phyloP scores from a whole-genome alignment of 1,140 invertebrate genomes.

The Pseudomyrmex concolor region DNA sequence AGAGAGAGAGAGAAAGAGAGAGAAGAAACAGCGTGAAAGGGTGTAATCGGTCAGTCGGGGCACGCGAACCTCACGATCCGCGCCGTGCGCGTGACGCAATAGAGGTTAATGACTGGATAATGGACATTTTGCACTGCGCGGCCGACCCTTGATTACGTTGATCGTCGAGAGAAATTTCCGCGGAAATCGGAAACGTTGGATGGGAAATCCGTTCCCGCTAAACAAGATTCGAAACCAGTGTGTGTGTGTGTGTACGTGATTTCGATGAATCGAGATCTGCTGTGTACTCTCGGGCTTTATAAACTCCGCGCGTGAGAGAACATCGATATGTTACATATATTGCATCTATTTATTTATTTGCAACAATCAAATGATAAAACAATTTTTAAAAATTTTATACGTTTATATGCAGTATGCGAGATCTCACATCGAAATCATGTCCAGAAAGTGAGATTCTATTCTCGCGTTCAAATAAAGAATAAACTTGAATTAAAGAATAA shows the following conservation, averaged over 20 bases:
- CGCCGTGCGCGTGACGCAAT: constrained; percentile 49
- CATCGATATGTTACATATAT: not conserved
- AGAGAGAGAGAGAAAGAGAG: constrained; percentile 34
- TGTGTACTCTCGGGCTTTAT: too few relatives aligned
- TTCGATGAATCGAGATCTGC: not conserved
- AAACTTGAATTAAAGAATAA: not conserved
- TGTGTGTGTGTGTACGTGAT: too few relatives aligned
- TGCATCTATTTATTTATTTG: not conserved
- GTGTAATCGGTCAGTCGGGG: constrained; percentile 23
- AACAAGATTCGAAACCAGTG: not conserved
- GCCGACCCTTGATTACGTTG: constrained; percentile 15
- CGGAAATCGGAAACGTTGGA: constrained; percentile 33
- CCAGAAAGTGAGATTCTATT: not conserved
- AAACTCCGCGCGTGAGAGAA: too few relatives aligned
- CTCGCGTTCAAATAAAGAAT: not conserved
- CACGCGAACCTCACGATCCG: constrained; percentile 11
- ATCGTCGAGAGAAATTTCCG: constrained; percentile 20
- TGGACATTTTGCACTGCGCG: constrained; percentile 1
- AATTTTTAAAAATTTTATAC: not conserved
- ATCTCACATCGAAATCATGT: not conserved
- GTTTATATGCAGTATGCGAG: too few relatives aligned
- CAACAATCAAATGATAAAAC: not conserved
- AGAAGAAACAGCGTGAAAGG: constrained; percentile 46
- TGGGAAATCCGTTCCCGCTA: not conserved
- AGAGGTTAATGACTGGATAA: constrained; percentile 38